Percentiles rank a stretch among this genome's conserved stretches.
Conservation (phyloP, 1,140 invertebrate species). For the Calephelis nemesis region DNA sequence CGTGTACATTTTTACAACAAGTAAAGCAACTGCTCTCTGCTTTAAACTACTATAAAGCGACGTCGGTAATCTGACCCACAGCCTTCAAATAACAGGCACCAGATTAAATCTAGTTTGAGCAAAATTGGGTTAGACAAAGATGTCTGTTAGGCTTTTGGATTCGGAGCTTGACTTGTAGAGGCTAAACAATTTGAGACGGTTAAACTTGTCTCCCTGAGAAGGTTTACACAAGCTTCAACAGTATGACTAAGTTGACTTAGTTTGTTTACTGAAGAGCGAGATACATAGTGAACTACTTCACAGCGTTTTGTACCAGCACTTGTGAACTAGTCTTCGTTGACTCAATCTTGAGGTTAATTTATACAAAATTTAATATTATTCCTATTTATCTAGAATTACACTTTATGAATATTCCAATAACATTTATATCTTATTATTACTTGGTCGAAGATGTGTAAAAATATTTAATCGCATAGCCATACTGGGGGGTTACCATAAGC, state of each 20-base stretch:
- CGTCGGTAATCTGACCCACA: too few species aligned
- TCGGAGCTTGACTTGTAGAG: conserved; percentile 1
- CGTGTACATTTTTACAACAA: too few species aligned
- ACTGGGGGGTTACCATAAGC: too few species aligned
- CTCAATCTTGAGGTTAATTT: not conserved
- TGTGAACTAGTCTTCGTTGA: not conserved
- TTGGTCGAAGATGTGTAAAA: too few species aligned
- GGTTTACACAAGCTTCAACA: not conserved
- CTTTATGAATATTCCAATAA: too few species aligned
- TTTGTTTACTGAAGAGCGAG: conserved; percentile 5
- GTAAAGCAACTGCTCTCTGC: too few species aligned
- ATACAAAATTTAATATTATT: too few species aligned
- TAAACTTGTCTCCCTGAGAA: conserved; percentile 6
- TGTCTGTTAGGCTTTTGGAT: not conserved
- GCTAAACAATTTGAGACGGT: conserved; percentile 16
- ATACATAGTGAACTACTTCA: conserved; percentile 7
- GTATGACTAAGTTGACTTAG: conserved; percentile 1
- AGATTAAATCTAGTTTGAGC: not conserved
- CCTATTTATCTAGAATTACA: too few species aligned
- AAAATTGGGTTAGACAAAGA: not conserved
- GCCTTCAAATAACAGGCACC: too few species aligned
- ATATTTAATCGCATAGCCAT: too few species aligned
- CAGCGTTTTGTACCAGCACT: not conserved
- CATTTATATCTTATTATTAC: too few species aligned
- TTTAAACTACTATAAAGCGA: too few species aligned